Conservation (phyloP, 2,888 invertebrate genomes). For the Ophion costatus region DNA sequence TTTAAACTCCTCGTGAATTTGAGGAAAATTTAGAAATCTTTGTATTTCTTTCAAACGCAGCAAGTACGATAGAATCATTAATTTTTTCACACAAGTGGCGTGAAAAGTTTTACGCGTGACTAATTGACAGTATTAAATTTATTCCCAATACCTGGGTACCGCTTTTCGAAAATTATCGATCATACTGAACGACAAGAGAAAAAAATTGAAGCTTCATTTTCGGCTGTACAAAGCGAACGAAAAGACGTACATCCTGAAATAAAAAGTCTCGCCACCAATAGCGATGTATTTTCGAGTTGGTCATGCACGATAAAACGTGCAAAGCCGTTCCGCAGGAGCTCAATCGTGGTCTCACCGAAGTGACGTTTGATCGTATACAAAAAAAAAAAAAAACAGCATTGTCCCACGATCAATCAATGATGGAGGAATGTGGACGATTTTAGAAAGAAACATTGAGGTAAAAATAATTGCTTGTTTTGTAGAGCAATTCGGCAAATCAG, state of each 20-base stretch:
- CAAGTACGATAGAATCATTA: not conserved
- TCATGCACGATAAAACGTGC: slow-evolving; percentile 56
- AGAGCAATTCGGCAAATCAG: not conserved
- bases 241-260: not conserved
- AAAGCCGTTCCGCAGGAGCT: slow-evolving; percentile 28
- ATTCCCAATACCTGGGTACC: slow-evolving; percentile 17
- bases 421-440: slow-evolving; percentile 7
- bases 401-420: not conserved
- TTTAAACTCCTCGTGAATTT: too few species aligned
- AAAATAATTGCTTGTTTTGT: not conserved
- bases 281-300: slow-evolving; percentile 18
- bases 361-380: slow-evolving; percentile 25
- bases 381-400: slow-evolving; percentile 9
- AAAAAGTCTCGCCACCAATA: slow-evolving; percentile 33
- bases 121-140: slow-evolving; percentile 12
- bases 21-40: too few species aligned
- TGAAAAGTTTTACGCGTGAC: slow-evolving; percentile 20
- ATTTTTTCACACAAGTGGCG: not conserved
- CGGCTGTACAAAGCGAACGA: slow-evolving; percentile 1
- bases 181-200: slow-evolving; percentile 9
- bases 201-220: not conserved
- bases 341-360: not conserved
- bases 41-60: too few species aligned
- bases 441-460: slow-evolving; percentile 1
- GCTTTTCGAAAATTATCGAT: slow-evolving; percentile 1